These are phyloP conservation scores for Cephus rjabovi DNA, from an alignment of 2,888 invertebrate species.

Conservation along the genomic window DNA sequence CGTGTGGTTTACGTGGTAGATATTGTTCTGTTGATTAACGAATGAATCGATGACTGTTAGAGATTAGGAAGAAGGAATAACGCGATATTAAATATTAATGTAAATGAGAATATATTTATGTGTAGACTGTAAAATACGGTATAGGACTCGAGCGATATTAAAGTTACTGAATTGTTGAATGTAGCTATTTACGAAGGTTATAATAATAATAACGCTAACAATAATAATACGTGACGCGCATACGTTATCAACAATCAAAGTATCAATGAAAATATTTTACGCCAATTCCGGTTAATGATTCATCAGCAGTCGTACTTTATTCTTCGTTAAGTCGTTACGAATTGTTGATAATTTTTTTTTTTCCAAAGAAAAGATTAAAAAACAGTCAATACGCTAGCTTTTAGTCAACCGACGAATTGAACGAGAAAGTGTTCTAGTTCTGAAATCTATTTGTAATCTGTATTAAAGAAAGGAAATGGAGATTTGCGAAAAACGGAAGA, in stretches of 20 bases:
- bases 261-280: background rate
- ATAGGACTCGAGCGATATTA: constrained; percentile 34
- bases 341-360: background rate
- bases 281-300: background rate
- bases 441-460: background rate
- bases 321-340: background rate
- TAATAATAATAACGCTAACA: background rate
- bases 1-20: background rate
- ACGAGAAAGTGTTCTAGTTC: background rate
- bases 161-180: constrained; percentile 47
- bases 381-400: background rate
- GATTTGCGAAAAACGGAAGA: background rate
- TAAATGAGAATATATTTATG: constrained; percentile 35
- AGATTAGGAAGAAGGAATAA: constrained; percentile 17
- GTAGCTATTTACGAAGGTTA: constrained; percentile 44
- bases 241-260: background rate
- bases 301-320: background rate
- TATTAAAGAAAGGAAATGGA: background rate
- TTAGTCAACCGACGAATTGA: background rate
- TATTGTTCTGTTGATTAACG: background rate
- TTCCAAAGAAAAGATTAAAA: too few species aligned
- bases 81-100: constrained; percentile 9
- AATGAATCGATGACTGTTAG: constrained; percentile 23
- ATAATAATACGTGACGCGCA: background rate
- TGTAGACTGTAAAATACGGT: constrained; percentile 48